A percentile compares a stretch with the other conserved stretches of the same genome.
Conservation (phyloP, 1,140 invertebrate species). For the Drosophila eugracilis region DNA sequence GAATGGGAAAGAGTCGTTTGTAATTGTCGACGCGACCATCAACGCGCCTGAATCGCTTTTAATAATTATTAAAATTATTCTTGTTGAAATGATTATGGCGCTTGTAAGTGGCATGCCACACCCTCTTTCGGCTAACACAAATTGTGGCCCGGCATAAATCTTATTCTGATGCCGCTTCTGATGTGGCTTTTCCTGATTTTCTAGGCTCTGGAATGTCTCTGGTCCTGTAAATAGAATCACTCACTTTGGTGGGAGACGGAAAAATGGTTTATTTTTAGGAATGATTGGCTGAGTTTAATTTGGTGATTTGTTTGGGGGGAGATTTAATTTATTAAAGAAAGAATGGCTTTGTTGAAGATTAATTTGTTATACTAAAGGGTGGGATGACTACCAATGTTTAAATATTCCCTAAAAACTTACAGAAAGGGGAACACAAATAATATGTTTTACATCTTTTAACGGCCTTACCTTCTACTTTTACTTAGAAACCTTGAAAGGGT, state of each 20-base stretch:
- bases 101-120: conserved; percentile 71
- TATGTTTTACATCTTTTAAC: too few species aligned
- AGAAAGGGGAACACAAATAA: too few species aligned
- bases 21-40: conserved; percentile 73
- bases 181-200: conserved; percentile 37
- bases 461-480: too few species aligned
- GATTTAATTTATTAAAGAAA: conserved; percentile 24
- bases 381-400: too few species aligned
- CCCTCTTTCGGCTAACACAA: conserved; percentile 36
- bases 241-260: too few species aligned
- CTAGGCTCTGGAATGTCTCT: conserved; percentile 14
- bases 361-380: conserved; percentile 6
- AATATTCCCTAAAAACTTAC: too few species aligned
- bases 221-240: conserved; percentile 28
- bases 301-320: conserved; percentile 10
- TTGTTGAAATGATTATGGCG: conserved; percentile 83
- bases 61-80: conserved; percentile 84
- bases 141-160: conserved; percentile 67
- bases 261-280: conserved; percentile 19
- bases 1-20: conserved; percentile 57
- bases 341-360: neutral
- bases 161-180: conserved; percentile 37
- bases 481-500: too few species aligned
- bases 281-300: conserved; percentile 10
- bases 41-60: conserved; percentile 67